Percentiles rank a stretch among this genome's conserved stretches.
Evolutionary conservation across 2,797 vertebrate species (phyloP).

Genomic region (Onychomys arenicola): DNA sequence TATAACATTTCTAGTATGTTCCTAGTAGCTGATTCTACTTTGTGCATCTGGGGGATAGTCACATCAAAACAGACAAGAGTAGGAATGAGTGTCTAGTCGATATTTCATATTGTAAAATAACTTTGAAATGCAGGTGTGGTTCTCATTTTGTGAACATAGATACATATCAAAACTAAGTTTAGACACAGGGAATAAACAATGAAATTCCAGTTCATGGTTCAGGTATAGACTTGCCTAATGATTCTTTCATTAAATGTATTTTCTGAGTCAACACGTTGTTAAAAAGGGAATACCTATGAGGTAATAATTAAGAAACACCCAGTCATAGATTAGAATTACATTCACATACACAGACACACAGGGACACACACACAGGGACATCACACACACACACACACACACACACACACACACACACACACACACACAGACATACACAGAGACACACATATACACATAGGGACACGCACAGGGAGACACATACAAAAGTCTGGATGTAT

Average conservation of each 20-base stretch:
- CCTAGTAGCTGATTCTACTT: not conserved
- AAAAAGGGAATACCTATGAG: not conserved
- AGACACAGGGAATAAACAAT: not conserved
- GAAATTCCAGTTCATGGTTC: not conserved
- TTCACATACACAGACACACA: not conserved
- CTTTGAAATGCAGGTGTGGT: not conserved
- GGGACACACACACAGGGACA: not conserved
- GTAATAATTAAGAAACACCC: not conserved
- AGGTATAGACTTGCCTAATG: not conserved
- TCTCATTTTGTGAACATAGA: not conserved
- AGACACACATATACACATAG: no score
- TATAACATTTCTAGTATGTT: not conserved
- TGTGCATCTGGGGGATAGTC: not conserved
- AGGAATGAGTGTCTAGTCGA: not conserved
- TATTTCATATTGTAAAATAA: not conserved
- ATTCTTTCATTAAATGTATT: not conserved
- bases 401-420: not conserved
- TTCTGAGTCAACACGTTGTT: slow-evolving; percentile 19
- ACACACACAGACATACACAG: not conserved
- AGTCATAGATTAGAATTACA: not conserved
- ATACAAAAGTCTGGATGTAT: not conserved
- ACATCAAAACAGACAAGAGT: not conserved
- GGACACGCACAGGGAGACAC: not conserved
- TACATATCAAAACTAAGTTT: not conserved
- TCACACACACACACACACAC: not conserved